Conservation (phyloP, 2,113 vertebrate genomes). For the Megaceryle torquata region DNA sequence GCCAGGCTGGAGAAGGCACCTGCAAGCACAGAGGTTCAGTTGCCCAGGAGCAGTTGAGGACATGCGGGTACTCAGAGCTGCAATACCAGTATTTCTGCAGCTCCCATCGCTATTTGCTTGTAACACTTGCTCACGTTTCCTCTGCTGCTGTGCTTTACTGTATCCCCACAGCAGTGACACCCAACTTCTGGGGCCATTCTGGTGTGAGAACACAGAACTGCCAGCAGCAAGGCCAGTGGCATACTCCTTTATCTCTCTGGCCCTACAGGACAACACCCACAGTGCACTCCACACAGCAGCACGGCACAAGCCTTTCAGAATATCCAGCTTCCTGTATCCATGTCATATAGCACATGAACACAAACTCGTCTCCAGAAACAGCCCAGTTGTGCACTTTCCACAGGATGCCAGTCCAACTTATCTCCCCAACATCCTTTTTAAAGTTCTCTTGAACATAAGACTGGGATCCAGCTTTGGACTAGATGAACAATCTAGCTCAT, state of each 20-base stretch:
- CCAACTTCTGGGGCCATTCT: not conserved
- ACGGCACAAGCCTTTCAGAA: not conserved
- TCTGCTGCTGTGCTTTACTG: not conserved
- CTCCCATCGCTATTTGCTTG: not conserved
- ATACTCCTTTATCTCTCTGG: not conserved
- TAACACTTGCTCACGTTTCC: not conserved
- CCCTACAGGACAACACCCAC: not conserved
- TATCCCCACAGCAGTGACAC: not conserved
- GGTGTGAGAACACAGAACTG: not conserved
- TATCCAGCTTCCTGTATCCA: not conserved
- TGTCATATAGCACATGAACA: not conserved
- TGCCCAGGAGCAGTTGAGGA: not conserved
- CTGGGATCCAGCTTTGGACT: not conserved
- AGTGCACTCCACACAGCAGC: not conserved
- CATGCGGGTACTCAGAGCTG: not conserved
- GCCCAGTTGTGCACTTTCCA: not conserved
- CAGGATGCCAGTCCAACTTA: not conserved
- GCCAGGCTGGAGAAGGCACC: not conserved
- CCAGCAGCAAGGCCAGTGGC: not conserved
- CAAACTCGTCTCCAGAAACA: not conserved
- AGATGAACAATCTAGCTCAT: not conserved
- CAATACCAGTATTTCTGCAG: not conserved
- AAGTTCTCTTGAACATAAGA: not conserved
- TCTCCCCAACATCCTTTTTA: not conserved
- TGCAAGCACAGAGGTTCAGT: not conserved